Conservation (phyloP, 2,113 vertebrate species). For the Pluvialis apricaria region DNA sequence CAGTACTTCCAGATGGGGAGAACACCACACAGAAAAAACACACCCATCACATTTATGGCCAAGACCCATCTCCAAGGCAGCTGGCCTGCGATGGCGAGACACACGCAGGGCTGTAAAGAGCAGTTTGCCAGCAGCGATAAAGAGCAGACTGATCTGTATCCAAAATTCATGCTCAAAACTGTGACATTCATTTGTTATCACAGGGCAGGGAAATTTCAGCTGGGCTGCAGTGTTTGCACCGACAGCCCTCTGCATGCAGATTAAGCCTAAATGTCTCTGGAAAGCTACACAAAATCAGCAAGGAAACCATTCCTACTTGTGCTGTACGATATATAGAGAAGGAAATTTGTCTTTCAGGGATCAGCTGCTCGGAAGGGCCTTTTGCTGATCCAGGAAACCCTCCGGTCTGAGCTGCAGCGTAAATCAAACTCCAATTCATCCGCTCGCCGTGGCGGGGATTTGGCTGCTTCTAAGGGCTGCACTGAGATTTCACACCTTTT, state of each 20-base stretch:
- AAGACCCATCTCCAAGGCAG: not conserved
- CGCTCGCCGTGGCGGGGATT: fast-evolving
- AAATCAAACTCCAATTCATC: not conserved
- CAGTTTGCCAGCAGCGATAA: not conserved
- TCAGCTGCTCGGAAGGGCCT: not conserved
- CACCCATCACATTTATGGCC: not conserved
- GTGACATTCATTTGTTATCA: not conserved
- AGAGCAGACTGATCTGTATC: not conserved
- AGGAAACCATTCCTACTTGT: not conserved
- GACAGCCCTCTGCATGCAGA: fast-evolving
- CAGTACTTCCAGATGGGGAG: not conserved
- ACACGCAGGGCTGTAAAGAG: not conserved
- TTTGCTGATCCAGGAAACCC: not conserved
- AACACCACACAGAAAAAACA: not conserved
- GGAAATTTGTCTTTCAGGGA: not conserved
- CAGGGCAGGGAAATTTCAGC: not conserved
- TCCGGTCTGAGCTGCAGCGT: fast-evolving
- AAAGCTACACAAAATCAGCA: not conserved
- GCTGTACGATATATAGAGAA: not conserved
- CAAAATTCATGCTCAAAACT: not conserved
- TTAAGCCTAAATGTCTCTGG: not conserved
- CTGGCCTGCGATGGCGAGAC: not conserved
- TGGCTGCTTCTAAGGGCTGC: not conserved
- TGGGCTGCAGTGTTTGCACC: not conserved
- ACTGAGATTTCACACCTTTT: not conserved